Conservation (phyloP, 2,113 vertebrate species). For the Speoplatyrhinus poulsoni region DNA sequence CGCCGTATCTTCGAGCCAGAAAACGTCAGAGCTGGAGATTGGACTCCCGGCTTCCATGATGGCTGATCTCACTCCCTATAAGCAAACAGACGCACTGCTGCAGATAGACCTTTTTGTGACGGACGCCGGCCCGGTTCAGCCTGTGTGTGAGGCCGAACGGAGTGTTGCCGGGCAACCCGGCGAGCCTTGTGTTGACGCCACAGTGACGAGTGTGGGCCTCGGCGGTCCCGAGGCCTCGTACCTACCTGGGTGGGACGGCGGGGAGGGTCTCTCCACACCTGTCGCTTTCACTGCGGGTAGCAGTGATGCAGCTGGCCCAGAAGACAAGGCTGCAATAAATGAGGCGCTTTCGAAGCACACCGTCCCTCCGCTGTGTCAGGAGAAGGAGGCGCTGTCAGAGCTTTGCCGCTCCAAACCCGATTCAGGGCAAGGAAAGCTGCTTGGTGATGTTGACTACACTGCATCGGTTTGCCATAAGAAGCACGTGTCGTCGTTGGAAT, state of each 20-base stretch:
- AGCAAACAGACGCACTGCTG: not conserved
- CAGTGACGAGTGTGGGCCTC: not conserved
- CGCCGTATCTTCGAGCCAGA: slow-evolving; percentile 4
- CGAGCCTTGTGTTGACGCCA: not conserved
- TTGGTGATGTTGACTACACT: slow-evolving; percentile 39
- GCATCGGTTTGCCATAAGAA: slow-evolving; percentile 67
- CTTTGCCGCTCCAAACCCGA: not conserved
- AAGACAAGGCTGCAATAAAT: not conserved
- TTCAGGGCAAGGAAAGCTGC: slow-evolving; percentile 2
- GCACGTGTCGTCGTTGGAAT: slow-evolving; percentile 74
- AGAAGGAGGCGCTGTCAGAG: not conserved
- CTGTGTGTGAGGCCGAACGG: not conserved
- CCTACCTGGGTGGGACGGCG: not conserved
- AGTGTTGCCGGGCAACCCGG: not conserved
- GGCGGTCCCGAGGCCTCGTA: not conserved
- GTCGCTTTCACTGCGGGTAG: not conserved
- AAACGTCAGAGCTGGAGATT: slow-evolving; percentile 6
- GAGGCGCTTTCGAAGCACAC: not conserved
- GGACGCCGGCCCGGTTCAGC: no score
- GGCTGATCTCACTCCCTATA: not conserved
- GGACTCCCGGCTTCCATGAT: not conserved
- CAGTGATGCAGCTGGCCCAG: not conserved
- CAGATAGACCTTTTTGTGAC: not conserved
- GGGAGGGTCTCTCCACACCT: no score
- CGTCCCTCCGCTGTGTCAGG: not conserved